phyloP scores from a whole-genome alignment of 1,140 invertebrate genomes.

The Grapholita molesta region DNA sequence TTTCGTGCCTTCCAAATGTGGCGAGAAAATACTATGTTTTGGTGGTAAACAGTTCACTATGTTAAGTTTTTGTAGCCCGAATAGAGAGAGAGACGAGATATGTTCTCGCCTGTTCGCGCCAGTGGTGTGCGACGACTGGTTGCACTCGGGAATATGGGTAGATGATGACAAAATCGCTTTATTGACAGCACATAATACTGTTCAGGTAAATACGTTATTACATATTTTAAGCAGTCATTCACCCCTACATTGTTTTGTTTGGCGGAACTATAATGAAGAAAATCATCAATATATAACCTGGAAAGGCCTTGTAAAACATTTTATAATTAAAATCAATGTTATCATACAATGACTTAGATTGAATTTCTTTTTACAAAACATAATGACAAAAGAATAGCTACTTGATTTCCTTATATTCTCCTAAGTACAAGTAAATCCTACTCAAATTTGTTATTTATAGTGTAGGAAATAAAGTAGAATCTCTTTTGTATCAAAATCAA shows the following conservation, averaged over 20 bases:
- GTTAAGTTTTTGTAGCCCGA: slow-evolving; percentile 2
- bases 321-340: too few relatives aligned
- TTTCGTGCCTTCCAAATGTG: slow-evolving; percentile 37
- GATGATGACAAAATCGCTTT: slow-evolving; percentile 35
- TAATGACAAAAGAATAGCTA: slow-evolving; percentile 23
- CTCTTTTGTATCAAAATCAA: too few relatives aligned
- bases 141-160: slow-evolving; percentile 50
- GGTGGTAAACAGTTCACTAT: slow-evolving; percentile 62
- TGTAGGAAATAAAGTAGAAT: too few relatives aligned
- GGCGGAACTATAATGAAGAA: too few relatives aligned
- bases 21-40: slow-evolving; percentile 46
- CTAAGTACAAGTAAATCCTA: too few relatives aligned
- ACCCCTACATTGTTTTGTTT: too few relatives aligned
- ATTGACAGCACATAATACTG: slow-evolving; percentile 65
- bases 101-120: slow-evolving; percentile 29
- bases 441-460: too few relatives aligned
- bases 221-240: not conserved
- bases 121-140: slow-evolving; percentile 55
- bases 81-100: not conserved
- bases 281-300: too few relatives aligned
- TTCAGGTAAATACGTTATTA: slow-evolving; percentile 42
- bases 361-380: slow-evolving; percentile 29
- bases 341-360: too few relatives aligned
- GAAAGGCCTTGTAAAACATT: too few relatives aligned
- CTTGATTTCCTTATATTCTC: too few relatives aligned